A percentile compares a stretch with the other conserved stretches of the same genome.
Conservation (phyloP, 2,797 vertebrate species). For the Scolopax rusticola region DNA sequence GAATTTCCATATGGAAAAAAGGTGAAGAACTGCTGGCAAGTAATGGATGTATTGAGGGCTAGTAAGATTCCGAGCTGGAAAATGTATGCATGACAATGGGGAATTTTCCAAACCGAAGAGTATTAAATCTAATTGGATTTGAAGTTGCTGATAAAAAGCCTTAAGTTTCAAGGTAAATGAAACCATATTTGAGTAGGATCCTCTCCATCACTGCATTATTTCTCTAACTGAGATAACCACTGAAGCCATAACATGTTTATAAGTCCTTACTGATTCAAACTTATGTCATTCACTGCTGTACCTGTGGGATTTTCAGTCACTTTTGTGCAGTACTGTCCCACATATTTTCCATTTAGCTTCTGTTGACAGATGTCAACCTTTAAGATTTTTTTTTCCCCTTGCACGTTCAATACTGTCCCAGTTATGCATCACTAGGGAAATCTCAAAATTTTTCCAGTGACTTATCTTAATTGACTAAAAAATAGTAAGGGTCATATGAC, state of each 20-base stretch:
- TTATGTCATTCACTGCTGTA: not conserved
- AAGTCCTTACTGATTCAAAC: not conserved
- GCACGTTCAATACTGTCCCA: not conserved
- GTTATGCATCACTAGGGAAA: slow-evolving; percentile 12
- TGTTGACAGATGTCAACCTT: slow-evolving; percentile 14
- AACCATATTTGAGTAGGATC: not conserved
- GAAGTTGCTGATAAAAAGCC: slow-evolving; percentile 29
- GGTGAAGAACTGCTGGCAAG: slow-evolving; percentile 24
- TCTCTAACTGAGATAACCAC: not conserved
- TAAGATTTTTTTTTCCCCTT: not conserved
- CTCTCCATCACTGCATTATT: not conserved
- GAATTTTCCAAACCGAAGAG: not conserved
- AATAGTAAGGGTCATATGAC: not conserved
- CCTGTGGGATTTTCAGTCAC: not conserved
- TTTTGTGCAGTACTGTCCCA: slow-evolving; percentile 4
- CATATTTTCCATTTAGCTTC: slow-evolving; percentile 42
- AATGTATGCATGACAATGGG: not conserved
- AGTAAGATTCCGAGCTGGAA: not conserved
- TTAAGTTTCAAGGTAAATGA: not conserved
- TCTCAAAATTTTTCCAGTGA: not conserved
- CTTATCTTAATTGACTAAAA: slow-evolving; percentile 13
- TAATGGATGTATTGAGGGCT: not conserved
- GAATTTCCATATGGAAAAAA: slow-evolving; percentile 55
- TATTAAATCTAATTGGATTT: slow-evolving; percentile 17
- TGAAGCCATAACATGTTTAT: not conserved